These are phyloP conservation scores for Etheostoma spectabile DNA, from an alignment of 2,113 vertebrate species.

Conservation along the genomic window DNA sequence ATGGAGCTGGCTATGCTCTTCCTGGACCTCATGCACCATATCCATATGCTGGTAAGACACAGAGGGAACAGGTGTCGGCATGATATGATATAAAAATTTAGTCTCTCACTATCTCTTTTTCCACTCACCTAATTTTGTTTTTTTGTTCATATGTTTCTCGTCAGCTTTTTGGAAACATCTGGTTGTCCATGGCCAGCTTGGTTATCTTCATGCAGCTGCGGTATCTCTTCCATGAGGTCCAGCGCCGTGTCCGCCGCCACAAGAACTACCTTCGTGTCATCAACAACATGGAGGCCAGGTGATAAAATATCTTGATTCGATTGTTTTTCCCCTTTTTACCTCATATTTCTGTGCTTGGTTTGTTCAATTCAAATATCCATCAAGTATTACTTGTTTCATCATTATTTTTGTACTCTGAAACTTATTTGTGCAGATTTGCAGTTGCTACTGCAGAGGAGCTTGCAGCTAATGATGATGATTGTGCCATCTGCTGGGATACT, in stretches of 20 bases:
- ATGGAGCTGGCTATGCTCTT: slow-evolving; percentile 96
- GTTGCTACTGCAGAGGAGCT: slow-evolving; percentile 95
- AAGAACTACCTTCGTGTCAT: slow-evolving; percentile 98
- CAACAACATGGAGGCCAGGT: slow-evolving; percentile 99
- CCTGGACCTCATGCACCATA: slow-evolving; percentile 96
- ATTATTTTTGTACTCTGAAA: neutral
- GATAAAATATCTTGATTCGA: slow-evolving; percentile 14
- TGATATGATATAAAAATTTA: neutral
- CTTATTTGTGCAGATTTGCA: slow-evolving; percentile 87
- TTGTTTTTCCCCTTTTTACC: neutral
- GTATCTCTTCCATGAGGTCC: slow-evolving; percentile 97
- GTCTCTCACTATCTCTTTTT: neutral
- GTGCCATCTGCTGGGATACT: slow-evolving; percentile 98
- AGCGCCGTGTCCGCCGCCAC: slow-evolving; percentile 93
- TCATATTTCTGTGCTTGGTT: neutral
- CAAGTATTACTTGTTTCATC: neutral
- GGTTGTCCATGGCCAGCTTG: slow-evolving; percentile 98
- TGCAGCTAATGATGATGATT: slow-evolving; percentile 94
- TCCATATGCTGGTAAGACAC: slow-evolving; percentile 94
- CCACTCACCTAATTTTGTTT: neutral
- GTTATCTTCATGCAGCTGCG: slow-evolving; percentile 99
- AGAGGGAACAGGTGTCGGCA: neutral
- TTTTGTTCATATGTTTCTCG: slow-evolving; percentile 1
- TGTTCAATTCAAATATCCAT: neutral
- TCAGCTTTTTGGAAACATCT: slow-evolving; percentile 98